Conservation (phyloP, 2,888 invertebrate species). For the Rhaphigaster nebulosa region DNA sequence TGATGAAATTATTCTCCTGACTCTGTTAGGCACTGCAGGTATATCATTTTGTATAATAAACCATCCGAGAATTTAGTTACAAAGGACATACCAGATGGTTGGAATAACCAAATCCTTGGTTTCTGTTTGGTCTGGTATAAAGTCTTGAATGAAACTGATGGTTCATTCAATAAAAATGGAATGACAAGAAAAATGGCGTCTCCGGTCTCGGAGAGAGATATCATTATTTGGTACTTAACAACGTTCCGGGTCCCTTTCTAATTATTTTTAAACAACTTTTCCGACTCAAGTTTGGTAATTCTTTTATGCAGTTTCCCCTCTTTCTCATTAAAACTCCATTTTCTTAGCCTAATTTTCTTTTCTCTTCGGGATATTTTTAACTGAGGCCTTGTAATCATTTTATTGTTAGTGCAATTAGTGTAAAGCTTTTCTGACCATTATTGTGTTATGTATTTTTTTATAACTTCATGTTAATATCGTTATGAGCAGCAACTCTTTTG, state of each 20-base stretch:
- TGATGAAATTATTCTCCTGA: too few species aligned
- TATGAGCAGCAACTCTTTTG: too few species aligned
- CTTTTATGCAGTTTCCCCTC: slow-evolving; percentile 24
- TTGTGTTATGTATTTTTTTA: neutral
- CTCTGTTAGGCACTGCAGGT: too few species aligned
- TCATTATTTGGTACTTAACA: slow-evolving; percentile 27
- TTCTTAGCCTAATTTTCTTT: neutral
- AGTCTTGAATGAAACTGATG: neutral
- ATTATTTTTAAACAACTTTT: slow-evolving; percentile 16
- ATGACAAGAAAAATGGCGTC: neutral
- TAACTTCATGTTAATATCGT: too few species aligned
- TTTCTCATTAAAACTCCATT: slow-evolving; percentile 47
- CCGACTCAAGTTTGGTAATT: slow-evolving; percentile 37
- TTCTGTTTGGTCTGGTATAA: too few species aligned
- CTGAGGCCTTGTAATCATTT: neutral
- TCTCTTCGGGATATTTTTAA: neutral
- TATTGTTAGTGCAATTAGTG: neutral
- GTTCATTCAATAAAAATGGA: neutral
- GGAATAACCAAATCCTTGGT: too few species aligned
- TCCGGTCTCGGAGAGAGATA: neutral
- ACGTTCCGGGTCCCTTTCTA: neutral
- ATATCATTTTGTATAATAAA: too few species aligned
- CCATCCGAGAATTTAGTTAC: too few species aligned
- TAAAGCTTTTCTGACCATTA: neutral
- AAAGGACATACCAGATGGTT: too few species aligned